Base-by-base conservation (phyloP, 2,888 invertebrate species). In the Apamea epomidion region DNA sequence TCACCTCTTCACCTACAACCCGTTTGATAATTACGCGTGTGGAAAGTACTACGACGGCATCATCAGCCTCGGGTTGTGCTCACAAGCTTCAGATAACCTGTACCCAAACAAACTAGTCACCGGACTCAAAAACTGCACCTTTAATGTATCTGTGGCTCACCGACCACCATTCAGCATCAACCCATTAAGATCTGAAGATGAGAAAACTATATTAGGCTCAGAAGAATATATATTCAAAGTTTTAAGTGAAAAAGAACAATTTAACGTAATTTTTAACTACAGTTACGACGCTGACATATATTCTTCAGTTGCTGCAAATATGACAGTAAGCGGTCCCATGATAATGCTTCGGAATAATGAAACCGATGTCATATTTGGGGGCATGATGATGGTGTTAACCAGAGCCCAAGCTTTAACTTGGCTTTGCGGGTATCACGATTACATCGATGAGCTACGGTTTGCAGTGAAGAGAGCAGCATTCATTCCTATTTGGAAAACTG, bases 21-120 rank as follows among this genome's bases (percentile, higher is more conserved):
- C 95, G 0, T 95, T 91, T 68, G 92, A 93, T 76, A 93, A 95
- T 69, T 93, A 91, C 73, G 92, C 92, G 0, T 96, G 96, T 74
- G 96, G 96, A n/a, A 92, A 91, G 76, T 91, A 92, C 65, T 95
- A 93, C 78, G 86, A 89, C 6, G 83, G 88, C 51, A 82, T 95
- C 21, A 92, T 93, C 37, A 80, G 88, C 54, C 87, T 90, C 6
- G 96, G 95, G 14, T 85, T 90, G 76, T 95, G 95, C 82, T 83
- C 81, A 25, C 73, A 86, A n/a, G 16, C 83, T 21, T 76, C 85
- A 0, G 54, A 78, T 1, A 70, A 91, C 70, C 81, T 94, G 21
- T 94, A 91, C 79, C 91, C 92, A 12, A 48, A 90, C 8, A 95
- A 94, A 89, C 74, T 91, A 5, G 81, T 87, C 8, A 93, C 89